phyloP scores from a whole-genome alignment of 2,888 invertebrate species.

The Nycteola revayana region DNA sequence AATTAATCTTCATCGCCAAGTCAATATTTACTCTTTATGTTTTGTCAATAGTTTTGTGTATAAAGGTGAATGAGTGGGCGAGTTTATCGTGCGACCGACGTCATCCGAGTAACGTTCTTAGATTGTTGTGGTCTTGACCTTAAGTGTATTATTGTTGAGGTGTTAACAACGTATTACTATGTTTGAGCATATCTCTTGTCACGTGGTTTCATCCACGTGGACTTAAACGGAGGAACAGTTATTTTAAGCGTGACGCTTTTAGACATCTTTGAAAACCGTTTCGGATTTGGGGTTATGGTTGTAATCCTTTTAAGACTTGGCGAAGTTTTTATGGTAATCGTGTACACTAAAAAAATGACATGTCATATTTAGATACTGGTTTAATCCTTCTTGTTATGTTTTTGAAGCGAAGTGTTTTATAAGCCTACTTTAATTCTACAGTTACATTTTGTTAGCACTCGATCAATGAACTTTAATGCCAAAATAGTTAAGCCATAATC shows the following conservation, averaged over 20 bases:
- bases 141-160: constrained; percentile 26
- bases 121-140: constrained; percentile 23
- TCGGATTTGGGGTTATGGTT: constrained; percentile 2
- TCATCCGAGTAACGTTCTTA: constrained; percentile 17
- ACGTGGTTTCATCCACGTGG: constrained; percentile 24
- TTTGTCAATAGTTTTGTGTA: constrained; percentile 35
- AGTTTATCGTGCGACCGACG: constrained; percentile 29
- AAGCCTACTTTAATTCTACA: too few species aligned
- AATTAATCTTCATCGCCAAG: constrained; percentile 38
- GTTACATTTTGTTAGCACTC: too few species aligned
- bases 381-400: too few species aligned
- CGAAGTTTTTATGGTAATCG: too few species aligned
- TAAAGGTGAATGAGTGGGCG: constrained; percentile 26
- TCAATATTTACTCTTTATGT: constrained; percentile 41
- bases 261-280: too few species aligned
- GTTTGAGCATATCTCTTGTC: constrained; percentile 14
- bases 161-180: constrained; percentile 18
- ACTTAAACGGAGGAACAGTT: constrained; percentile 14
- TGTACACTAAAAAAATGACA: too few species aligned
- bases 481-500: too few species aligned
- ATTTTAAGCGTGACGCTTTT: constrained; percentile 15
- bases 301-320: neutral
- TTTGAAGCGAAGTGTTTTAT: too few species aligned
- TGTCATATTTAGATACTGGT: too few species aligned
- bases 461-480: too few species aligned